phyloP scores from a whole-genome alignment of 53 echinoderm and acorn worm genomes.

The Glandiceps talaboti region DNA sequence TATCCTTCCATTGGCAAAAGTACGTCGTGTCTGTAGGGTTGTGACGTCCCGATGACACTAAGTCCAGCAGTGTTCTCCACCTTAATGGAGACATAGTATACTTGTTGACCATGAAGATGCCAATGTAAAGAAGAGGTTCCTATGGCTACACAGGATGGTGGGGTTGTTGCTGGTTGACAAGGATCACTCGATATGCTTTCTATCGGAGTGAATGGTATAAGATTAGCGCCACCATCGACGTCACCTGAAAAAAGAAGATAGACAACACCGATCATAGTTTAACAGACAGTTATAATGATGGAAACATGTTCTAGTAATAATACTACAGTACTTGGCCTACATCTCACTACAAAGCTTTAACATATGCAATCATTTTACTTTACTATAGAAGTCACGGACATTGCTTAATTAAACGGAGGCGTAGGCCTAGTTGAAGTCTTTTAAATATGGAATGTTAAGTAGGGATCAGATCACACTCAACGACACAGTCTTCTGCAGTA shows the following conservation, averaged over 20 bases:
- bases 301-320: no score
- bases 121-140: not conserved
- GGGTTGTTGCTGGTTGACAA: not conserved
- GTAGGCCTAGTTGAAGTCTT: no score
- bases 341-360: no score
- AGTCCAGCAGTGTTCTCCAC: slow-evolving; percentile 9
- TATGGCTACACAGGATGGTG: not conserved
- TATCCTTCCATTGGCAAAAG: slow-evolving; percentile 1
- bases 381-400: no score
- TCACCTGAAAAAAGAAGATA: not conserved
- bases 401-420: no score
- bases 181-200: not conserved
- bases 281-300: no score
- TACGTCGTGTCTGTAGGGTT: not conserved
- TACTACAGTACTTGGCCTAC: no score
- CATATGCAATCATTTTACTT: no score
- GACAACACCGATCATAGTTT: no score
- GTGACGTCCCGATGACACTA: not conserved
- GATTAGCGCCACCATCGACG: not conserved
- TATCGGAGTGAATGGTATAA: not conserved
- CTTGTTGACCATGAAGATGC: not conserved
- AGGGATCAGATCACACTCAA: no score
- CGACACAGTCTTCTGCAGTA: no score
- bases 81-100: not conserved
- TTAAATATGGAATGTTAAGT: no score